A percentile compares a stretch with the other conserved stretches of the same genome.
Evolutionary conservation across 2,113 vertebrate genomes (phyloP).

Genomic region (Illadopsis cleaveri): DNA sequence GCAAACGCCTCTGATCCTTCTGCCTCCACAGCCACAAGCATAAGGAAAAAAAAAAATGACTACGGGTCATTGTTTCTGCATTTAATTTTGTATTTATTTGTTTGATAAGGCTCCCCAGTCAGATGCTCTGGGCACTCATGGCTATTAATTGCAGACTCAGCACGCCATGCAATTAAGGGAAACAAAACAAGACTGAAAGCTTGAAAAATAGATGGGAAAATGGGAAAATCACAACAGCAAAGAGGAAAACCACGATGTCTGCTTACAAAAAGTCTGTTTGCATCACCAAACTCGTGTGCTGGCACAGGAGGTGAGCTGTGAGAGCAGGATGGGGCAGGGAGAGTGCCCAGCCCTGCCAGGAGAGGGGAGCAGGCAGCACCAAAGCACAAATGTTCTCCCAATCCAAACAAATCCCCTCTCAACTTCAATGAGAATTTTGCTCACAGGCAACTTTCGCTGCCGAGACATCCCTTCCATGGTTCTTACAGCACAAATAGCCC

Average conservation of each 20-base stretch:
- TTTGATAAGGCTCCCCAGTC: not conserved
- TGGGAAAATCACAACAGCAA: not conserved
- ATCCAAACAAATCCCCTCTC: not conserved
- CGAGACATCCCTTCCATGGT: not conserved
- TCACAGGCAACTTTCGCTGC: slow-evolving; percentile 17
- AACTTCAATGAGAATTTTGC: not conserved
- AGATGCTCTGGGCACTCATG: not conserved
- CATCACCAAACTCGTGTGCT: fast-evolving
- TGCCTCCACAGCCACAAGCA: not conserved
- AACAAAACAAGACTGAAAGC: not conserved
- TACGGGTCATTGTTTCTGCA: not conserved
- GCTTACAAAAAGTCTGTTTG: no score
- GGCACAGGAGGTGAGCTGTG: not conserved
- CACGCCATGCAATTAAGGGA: not conserved
- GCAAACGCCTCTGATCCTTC: not conserved
- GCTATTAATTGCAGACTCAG: not conserved
- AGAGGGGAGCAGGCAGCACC: not conserved
- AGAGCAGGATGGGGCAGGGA: not conserved
- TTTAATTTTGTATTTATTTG: not conserved
- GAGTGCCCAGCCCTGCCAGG: not conserved
- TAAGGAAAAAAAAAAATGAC: not conserved
- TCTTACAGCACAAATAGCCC: slow-evolving; percentile 19
- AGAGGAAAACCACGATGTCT: fast-evolving
- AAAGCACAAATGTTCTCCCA: not conserved
- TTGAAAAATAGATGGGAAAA: not conserved